A percentile compares a stretch with the other conserved stretches of the same genome.
phyloP scores from a whole-genome alignment of 2,113 vertebrate genomes.

The Apaloderma vittatum region DNA sequence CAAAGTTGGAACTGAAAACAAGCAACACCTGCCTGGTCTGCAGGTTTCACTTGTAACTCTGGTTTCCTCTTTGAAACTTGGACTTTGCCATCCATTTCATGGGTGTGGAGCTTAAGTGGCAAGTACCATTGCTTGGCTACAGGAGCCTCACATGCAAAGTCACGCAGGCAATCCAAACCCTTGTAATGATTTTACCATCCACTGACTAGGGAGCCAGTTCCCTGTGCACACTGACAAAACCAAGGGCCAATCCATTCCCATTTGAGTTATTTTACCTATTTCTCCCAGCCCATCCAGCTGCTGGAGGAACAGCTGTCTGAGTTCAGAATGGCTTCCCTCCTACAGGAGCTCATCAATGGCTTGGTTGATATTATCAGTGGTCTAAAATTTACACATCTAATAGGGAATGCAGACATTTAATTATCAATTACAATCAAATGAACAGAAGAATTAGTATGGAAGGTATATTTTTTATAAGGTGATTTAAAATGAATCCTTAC shows the following conservation, averaged over 20 bases:
- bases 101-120: background rate
- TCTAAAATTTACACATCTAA: background rate
- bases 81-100: background rate
- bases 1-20: background rate
- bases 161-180: background rate
- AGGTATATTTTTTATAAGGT: background rate
- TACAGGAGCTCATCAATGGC: background rate
- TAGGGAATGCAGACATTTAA: background rate
- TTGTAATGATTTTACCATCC: background rate
- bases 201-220: background rate
- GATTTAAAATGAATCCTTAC: background rate
- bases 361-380: background rate
- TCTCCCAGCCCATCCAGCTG: background rate
- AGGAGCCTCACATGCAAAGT: background rate
- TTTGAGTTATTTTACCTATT: background rate
- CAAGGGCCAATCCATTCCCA: background rate
- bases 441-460: background rate
- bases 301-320: background rate
- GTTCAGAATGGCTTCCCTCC: background rate
- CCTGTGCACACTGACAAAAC: background rate
- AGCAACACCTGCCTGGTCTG: background rate
- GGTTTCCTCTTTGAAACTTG: conserved; percentile 19
- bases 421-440: background rate
- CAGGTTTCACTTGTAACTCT: background rate
- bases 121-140: background rate